Conservation (phyloP, 2,797 vertebrate genomes). For the Cossypha heuglini region DNA sequence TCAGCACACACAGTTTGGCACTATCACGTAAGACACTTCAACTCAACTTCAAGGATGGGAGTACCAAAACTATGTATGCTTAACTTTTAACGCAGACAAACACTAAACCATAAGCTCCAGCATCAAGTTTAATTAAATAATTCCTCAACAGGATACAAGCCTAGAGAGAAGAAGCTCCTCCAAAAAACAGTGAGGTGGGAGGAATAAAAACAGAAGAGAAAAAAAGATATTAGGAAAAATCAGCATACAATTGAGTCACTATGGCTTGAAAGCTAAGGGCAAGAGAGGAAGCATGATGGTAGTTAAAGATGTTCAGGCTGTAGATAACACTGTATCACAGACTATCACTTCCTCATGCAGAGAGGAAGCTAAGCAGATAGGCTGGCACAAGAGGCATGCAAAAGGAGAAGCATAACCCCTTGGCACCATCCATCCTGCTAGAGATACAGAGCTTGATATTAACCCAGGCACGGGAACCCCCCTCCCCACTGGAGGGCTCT, state of each 20-base stretch:
- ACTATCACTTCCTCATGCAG: constrained; percentile 30
- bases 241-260: neutral
- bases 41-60: neutral
- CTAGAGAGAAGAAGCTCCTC: neutral
- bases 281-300: neutral
- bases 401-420: constrained; percentile 14
- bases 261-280: neutral
- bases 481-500: neutral
- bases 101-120: neutral
- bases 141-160: neutral
- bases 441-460: neutral
- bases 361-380: neutral
- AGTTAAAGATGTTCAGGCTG: neutral
- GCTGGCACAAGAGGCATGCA: neutral
- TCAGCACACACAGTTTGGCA: neutral
- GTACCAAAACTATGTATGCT: neutral
- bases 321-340: neutral
- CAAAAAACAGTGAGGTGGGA: neutral
- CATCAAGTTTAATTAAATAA: neutral
- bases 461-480: neutral
- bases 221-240: neutral
- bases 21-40: neutral
- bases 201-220: neutral
- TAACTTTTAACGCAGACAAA: neutral
- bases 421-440: neutral